These are phyloP conservation scores for Acromyrmex heyeri DNA, from an alignment of 1,140 invertebrate species.

Conservation along the genomic window DNA sequence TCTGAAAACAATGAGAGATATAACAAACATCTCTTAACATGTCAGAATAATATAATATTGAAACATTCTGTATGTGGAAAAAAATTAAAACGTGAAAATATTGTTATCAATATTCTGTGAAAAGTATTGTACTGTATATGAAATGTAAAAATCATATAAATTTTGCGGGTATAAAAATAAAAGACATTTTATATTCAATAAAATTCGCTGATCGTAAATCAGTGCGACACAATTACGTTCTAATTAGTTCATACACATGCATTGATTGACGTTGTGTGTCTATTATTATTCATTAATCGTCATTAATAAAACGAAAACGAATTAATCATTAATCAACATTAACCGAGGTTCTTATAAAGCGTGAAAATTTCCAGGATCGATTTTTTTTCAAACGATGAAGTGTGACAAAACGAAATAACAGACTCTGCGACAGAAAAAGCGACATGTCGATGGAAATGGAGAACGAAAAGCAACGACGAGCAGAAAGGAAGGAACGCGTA, in stretches of 20 bases:
- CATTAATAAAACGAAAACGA: slow-evolving; percentile 1
- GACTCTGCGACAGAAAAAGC: background rate
- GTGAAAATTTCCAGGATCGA: slow-evolving; percentile 27
- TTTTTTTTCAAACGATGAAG: slow-evolving; percentile 22
- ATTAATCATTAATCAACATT: slow-evolving; percentile 40
- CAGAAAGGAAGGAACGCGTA: slow-evolving; percentile 43
- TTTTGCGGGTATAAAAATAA: background rate
- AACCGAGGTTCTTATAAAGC: background rate
- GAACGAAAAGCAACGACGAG: background rate
- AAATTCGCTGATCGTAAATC: slow-evolving; percentile 3
- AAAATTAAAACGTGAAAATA: background rate
- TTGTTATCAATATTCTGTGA: background rate
- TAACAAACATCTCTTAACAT: background rate
- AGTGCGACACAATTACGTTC: background rate
- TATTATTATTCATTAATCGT: slow-evolving; percentile 25
- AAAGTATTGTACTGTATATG: background rate
- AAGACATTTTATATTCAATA: background rate
- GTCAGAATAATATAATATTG: background rate
- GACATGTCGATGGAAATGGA: background rate
- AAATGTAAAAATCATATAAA: background rate
- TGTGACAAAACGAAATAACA: slow-evolving; percentile 55
- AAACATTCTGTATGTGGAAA: background rate
- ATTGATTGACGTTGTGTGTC: background rate
- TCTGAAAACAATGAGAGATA: background rate
- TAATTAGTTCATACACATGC: slow-evolving; percentile 28